These are phyloP conservation scores for Byasa hedistus DNA, from an alignment of 2,888 invertebrate species.

Conservation along the genomic window DNA sequence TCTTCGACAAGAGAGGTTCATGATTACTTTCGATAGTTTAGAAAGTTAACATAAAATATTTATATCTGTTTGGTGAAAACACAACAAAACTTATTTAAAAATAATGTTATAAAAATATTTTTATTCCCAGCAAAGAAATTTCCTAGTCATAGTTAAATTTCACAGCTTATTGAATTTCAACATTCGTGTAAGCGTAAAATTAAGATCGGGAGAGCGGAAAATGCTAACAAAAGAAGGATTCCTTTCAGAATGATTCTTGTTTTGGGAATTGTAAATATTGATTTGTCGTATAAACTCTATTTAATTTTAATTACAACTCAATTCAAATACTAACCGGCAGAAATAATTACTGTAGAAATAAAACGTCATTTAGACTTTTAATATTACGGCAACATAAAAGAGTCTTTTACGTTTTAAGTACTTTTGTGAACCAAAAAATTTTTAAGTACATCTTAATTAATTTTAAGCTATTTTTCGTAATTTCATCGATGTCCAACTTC, in stretches of 20 bases:
- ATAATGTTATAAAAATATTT: background rate
- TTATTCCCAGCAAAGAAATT: slow-evolving; percentile 11
- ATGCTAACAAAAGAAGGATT: slow-evolving; percentile 24
- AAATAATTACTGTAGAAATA: too few species aligned
- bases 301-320: background rate
- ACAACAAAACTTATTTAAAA: background rate
- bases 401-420: too few species aligned
- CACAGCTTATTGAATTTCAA: slow-evolving; percentile 28
- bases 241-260: slow-evolving; percentile 18
- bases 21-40: too few species aligned
- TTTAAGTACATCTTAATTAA: too few species aligned
- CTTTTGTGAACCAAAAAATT: too few species aligned
- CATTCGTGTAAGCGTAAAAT: slow-evolving; percentile 28
- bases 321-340: too few species aligned
- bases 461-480: too few species aligned
- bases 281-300: slow-evolving; percentile 4
- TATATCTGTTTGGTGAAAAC: background rate
- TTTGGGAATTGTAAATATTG: slow-evolving; percentile 11
- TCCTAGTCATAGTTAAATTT: slow-evolving; percentile 25
- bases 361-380: too few species aligned
- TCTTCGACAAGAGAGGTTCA: too few species aligned
- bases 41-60: too few species aligned
- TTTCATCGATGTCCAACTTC: too few species aligned
- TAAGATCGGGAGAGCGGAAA: slow-evolving; percentile 21
- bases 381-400: too few species aligned